These are phyloP conservation scores for Collichthys lucidus DNA, from an alignment of 2,113 vertebrate species.

Conservation along the genomic window DNA sequence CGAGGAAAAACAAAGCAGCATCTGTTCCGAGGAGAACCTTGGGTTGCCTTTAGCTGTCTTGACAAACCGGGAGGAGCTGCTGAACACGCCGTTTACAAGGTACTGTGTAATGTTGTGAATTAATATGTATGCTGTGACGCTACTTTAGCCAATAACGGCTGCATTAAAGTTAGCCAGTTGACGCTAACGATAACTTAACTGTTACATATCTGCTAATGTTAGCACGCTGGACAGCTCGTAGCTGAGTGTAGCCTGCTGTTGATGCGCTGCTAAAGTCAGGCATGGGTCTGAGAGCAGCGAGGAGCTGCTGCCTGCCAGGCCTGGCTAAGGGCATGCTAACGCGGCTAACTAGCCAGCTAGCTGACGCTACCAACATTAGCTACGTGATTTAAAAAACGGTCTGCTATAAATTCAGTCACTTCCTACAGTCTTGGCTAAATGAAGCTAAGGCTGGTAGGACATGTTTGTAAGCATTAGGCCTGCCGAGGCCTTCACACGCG, in stretches of 20 bases:
- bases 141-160: neutral
- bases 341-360: slow-evolving; percentile 17
- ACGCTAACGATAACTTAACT: neutral
- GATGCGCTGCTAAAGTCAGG: slow-evolving; percentile 21
- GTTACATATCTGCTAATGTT: neutral
- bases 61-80: slow-evolving; percentile 28
- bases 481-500: slow-evolving; percentile 13
- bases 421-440: rapidly evolving
- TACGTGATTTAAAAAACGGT: neutral
- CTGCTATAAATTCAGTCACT: rapidly evolving
- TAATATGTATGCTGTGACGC: neutral
- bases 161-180: neutral
- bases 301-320: slow-evolving; percentile 46
- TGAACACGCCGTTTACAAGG: slow-evolving; percentile 68
- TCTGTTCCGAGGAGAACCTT: slow-evolving; percentile 45
- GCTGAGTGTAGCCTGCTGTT: slow-evolving; percentile 22
- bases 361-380: neutral
- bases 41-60: slow-evolving; percentile 34
- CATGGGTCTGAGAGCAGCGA: slow-evolving; percentile 28
- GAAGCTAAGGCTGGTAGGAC: neutral
- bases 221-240: neutral
- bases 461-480: neutral
- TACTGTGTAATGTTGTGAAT: slow-evolving; percentile 28
- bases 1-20: slow-evolving; percentile 66
- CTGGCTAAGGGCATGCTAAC: slow-evolving; percentile 56